Evolutionary conservation across 2,797 vertebrate genomes (phyloP).

Genomic region (Rhinichthys osculus): DNA sequence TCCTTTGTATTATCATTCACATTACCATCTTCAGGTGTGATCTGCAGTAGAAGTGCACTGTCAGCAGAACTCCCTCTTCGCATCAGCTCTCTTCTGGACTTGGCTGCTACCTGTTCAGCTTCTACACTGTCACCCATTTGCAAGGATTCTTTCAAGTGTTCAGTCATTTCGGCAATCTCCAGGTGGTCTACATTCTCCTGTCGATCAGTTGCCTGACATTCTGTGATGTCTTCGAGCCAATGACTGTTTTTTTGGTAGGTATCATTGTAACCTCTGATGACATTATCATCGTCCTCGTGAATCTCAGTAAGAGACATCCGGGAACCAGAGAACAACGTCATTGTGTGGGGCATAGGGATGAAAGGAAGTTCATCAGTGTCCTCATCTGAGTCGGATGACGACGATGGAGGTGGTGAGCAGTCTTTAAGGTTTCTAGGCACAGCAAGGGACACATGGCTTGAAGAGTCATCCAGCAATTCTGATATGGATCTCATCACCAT

Average conservation of each 20-base stretch:
- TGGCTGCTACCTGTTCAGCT: constrained; percentile 69
- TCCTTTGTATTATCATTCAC: constrained; percentile 62
- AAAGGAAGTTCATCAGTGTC: constrained; percentile 94
- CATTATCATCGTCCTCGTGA: constrained; percentile 84
- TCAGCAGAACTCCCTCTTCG: constrained; percentile 93
- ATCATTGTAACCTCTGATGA: constrained; percentile 32
- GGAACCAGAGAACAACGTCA: constrained; percentile 91
- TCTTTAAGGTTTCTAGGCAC: constrained; percentile 87
- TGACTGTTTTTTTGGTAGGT: not conserved
- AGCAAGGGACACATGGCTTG: constrained; percentile 88
- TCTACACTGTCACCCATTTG: constrained; percentile 85
- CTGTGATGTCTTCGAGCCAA: not conserved
- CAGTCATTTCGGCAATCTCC: constrained; percentile 66
- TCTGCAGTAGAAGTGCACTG: constrained; percentile 86
- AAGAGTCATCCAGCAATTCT: constrained; percentile 89
- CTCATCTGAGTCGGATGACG: constrained; percentile 93
- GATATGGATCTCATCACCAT: constrained; percentile 94
- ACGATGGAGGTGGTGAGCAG: constrained; percentile 84
- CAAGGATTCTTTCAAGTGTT: constrained; percentile 67
- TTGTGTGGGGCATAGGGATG: constrained; percentile 90
- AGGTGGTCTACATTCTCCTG: constrained; percentile 58
- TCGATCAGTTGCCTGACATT: constrained; percentile 26
- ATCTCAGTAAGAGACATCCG: constrained; percentile 94
- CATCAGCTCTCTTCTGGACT: constrained; percentile 80
- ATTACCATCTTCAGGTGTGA: constrained; percentile 70